Conservation (phyloP, 2,113 vertebrate genomes). For the Tachysurus vachellii region DNA sequence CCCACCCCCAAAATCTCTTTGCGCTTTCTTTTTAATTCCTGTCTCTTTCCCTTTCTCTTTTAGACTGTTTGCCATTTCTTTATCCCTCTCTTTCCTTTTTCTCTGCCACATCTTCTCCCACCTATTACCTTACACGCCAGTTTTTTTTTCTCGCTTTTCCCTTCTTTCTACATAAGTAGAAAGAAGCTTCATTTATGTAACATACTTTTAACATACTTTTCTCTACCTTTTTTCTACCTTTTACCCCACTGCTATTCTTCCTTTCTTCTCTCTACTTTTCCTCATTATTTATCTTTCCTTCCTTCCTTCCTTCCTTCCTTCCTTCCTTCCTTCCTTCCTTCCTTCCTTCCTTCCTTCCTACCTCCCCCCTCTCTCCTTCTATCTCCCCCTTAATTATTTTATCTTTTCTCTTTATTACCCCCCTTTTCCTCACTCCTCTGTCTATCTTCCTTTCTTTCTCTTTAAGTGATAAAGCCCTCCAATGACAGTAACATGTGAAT, state of each 20-base stretch:
- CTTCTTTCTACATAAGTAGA: no score
- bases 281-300: no score
- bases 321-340: no score
- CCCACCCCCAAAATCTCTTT: not conserved
- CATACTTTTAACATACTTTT: no score
- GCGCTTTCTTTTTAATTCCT: not conserved
- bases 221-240: no score
- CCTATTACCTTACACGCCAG: not conserved
- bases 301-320: no score
- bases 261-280: no score
- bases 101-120: not conserved
- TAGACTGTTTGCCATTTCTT: not conserved
- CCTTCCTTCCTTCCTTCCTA: no score
- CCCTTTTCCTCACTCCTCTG: not conserved
- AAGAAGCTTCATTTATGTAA: no score
- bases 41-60: not conserved
- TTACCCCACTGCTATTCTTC: no score
- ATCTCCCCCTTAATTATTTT: not conserved
- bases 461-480: constrained; percentile 61
- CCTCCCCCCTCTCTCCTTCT: not conserved
- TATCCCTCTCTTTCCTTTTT: not conserved
- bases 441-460: constrained; percentile 13
- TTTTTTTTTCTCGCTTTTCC: no score
- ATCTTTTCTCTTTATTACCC: not conserved
- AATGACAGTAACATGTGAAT: constrained; percentile 65